A percentile compares a stretch with the other conserved stretches of the same genome.
Evolutionary conservation across 2,888 invertebrate species (phyloP).

Genomic region (Callyntrura sp.): DNA sequence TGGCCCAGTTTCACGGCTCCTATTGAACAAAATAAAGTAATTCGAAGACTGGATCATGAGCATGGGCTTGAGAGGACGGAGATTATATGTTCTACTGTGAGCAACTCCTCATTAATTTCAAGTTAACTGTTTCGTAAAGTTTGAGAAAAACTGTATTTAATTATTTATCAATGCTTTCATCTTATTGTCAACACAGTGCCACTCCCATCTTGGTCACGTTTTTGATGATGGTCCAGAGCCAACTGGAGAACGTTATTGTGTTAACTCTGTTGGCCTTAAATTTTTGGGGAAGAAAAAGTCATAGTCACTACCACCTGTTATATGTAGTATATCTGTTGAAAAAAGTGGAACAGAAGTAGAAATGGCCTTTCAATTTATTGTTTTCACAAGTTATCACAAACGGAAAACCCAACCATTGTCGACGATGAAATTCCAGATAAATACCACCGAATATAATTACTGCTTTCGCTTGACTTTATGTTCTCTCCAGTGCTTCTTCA

Average conservation of each 20-base stretch:
- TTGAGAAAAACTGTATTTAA: no score
- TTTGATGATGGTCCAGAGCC: conserved; percentile 88
- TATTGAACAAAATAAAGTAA: conserved; percentile 84
- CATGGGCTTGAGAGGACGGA: conserved; percentile 86
- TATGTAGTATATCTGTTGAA: no score
- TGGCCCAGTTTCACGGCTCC: conserved; percentile 87
- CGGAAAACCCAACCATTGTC: no score
- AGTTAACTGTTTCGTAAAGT: no score
- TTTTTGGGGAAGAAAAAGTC: conserved; percentile 84
- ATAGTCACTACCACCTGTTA: no score
- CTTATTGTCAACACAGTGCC: conserved; percentile 53
- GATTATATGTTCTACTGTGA: conserved; percentile 86
- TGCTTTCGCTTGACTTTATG: no score
- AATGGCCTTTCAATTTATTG: background rate
- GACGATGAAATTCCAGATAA: no score
- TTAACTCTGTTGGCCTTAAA: conserved; percentile 86
- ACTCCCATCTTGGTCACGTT: conserved; percentile 87
- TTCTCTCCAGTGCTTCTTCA: no score
- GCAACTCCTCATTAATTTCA: no score
- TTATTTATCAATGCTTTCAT: no score
- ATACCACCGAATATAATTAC: no score
- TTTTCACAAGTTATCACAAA: background rate
- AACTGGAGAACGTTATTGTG: conserved; percentile 87
- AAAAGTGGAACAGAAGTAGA: background rate
- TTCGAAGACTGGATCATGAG: conserved; percentile 85